Base-by-base conservation (phyloP, 2,797 vertebrate genomes). In the Scyliorhinus canicula region DNA sequence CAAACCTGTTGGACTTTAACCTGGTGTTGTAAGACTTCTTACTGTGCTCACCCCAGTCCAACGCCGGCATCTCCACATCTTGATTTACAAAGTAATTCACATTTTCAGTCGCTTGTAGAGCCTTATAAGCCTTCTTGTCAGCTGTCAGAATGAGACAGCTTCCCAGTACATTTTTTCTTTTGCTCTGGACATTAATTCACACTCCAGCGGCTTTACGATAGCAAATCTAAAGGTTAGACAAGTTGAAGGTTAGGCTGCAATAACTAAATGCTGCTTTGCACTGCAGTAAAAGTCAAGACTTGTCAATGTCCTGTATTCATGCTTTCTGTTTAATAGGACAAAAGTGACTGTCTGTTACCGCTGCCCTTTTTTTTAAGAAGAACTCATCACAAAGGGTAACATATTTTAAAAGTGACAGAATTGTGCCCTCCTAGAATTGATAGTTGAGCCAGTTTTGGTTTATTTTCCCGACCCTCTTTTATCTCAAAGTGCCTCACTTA, bases 401-500 rank as follows among this genome's bases (percentile, higher is more conserved):
- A 1, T 40, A 91, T 40, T 91, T 63, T 82, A 47, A 50, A 50
- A 69, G 31, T 74, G 65, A 35, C 5, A 40, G 91, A 94, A 74
- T 50, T 94, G 47, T 55, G n/a, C 44, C n/a, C 6, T 55, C 93
- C 47, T 55, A n/a, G 8, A 40, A 21, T 71, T 52, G 16, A 94
- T 35, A 35, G 65, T 9, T 94, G 91, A 24, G 14, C 93, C 16
- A n/a, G 67, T 74, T 71, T 93, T 65, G 6, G 5, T 47, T 94
- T 21, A 69, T 94, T 55, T 93, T 74, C 11, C 93, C 52, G 93
- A 94, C 47, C 69, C 69, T 44, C 60, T 44, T 65, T 28, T 67
- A 65, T 93, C 47, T 93, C n/a, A 24, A 44, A 93, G 14, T 69
- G 40, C 40, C 63, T 93, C 85, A 88, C 85, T 57, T 90, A 90